Percentiles rank a stretch among this genome's conserved stretches.
Evolutionary conservation across 2,797 vertebrate genomes (phyloP).

Genomic region (Scarus forsteni): DNA sequence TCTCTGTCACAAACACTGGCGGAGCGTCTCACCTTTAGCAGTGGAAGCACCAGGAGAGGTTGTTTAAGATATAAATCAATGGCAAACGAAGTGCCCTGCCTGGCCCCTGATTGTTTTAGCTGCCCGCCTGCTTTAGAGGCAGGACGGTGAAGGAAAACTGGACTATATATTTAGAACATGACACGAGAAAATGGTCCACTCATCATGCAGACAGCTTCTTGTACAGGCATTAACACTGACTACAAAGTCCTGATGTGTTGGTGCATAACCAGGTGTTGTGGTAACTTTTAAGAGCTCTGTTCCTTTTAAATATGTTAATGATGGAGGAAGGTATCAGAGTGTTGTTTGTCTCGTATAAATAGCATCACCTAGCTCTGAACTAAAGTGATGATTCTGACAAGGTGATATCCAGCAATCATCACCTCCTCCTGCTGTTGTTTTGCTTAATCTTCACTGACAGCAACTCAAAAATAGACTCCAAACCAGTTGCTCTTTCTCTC

Average conservation of each 20-base stretch:
- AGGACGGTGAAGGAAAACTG: slow-evolving; percentile 54
- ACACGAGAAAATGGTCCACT: slow-evolving; percentile 44
- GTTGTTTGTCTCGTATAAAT: slow-evolving; percentile 45
- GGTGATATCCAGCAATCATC: slow-evolving; percentile 52
- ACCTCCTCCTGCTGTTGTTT: slow-evolving; percentile 37
- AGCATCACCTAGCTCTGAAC: slow-evolving; percentile 37
- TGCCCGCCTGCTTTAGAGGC: slow-evolving; percentile 64
- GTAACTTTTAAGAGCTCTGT: slow-evolving; percentile 12
- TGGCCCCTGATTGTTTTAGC: slow-evolving; percentile 65
- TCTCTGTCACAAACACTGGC: slow-evolving; percentile 79
- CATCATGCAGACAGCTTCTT: slow-evolving; percentile 49
- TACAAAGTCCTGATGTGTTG: slow-evolving; percentile 33
- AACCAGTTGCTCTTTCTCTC: slow-evolving; percentile 52
- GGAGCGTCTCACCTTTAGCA: slow-evolving; percentile 78
- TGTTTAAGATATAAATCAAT: slow-evolving; percentile 79
- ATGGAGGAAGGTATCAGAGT: slow-evolving; percentile 18
- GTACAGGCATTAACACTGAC: slow-evolving; percentile 33
- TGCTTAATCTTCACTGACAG: slow-evolving; percentile 34
- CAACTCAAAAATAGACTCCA: slow-evolving; percentile 54
- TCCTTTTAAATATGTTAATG: slow-evolving; percentile 31
- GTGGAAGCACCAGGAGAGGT: slow-evolving; percentile 71
- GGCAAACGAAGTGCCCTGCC: slow-evolving; percentile 62
- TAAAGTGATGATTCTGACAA: slow-evolving; percentile 52
- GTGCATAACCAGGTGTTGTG: slow-evolving; percentile 30
- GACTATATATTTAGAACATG: slow-evolving; percentile 58